Evolutionary conservation across 2,113 vertebrate species (phyloP), one percentile per base, ranked within the genome.

Genomic region (Galemys pyrenaicus): DNA sequence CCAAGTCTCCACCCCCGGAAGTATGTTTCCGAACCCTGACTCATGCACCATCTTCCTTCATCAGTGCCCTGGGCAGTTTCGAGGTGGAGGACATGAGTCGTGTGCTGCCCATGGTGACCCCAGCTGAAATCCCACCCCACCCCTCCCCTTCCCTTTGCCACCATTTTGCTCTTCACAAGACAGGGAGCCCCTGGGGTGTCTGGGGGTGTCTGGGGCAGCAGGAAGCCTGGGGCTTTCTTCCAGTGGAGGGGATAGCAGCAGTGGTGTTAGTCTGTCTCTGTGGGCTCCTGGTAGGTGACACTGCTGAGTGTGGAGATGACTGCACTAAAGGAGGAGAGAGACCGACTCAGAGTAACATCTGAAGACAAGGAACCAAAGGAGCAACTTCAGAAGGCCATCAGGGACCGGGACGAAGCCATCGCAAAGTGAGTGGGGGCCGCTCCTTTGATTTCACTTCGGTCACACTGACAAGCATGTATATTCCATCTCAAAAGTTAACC

Each of bases 401-500:
- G 98, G 97, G 99, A 99, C 98, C 96, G 99, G 87, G 99, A 99
- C 0, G 99, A 99, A 39, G 99, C 99, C 96, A 99, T 99, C 44
- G 98, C 99, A 94, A 99, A 99, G 99, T 99, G 98, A 86, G 98
- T 49, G 22, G 1, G 1, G n/a, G 3, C 0, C 1, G 10, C 20
- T 17, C 5, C 13, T 37, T n/a, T 19, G 10, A 3, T 12, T 77
- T 49, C 0, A 12, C 6, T 20, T 49, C 35, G 0, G 6, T 24
- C 4, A 22, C 56, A 17, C 32, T 28, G 28, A 15, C 24, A 1
- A 3, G 75, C 51, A 6, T 20, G 6, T n/a, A 24, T 13, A 37
- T 37, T 85, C 44, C 22, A 0, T 28, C 83, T 75, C 22, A 22
- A 65, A 74, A 28, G 39, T 51, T 37, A 39, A 64, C n/a, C 39